Conservation (phyloP, 2,888 invertebrate genomes). For the Drosophila kokeensis region DNA sequence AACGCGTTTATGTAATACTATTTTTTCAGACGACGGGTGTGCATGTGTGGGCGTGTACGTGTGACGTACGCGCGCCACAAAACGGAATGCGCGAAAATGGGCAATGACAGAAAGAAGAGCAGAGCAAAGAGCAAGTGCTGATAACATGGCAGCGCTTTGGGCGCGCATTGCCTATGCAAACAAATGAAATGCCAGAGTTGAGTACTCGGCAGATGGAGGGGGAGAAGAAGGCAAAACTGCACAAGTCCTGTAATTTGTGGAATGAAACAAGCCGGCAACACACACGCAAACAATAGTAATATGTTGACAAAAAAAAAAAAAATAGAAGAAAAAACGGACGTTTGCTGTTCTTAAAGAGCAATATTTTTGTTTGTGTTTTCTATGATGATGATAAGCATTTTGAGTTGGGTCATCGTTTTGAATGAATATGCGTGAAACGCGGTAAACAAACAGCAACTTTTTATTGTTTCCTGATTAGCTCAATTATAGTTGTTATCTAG, state of each 20-base stretch:
- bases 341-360: slow-evolving; percentile 58
- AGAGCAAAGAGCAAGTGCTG: slow-evolving; percentile 54
- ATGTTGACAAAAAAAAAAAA: slow-evolving; percentile 49
- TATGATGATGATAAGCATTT: background rate
- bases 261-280: slow-evolving; percentile 60
- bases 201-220: background rate
- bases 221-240: slow-evolving; percentile 6
- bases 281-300: slow-evolving; percentile 26
- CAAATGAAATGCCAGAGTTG: slow-evolving; percentile 31
- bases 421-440: slow-evolving; percentile 5
- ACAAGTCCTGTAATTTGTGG: slow-evolving; percentile 19
- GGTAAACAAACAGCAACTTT: slow-evolving; percentile 9
- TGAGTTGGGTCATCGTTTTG: background rate
- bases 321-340: slow-evolving; percentile 22
- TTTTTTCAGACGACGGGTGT: slow-evolving; percentile 52
- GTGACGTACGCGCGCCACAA: slow-evolving; percentile 69
- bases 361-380: slow-evolving; percentile 12
- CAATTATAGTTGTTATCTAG: slow-evolving; percentile 21
- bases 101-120: slow-evolving; percentile 39
- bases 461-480: slow-evolving; percentile 49
- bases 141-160: slow-evolving; percentile 51
- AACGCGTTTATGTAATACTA: slow-evolving; percentile 69
- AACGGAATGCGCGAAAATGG: slow-evolving; percentile 67
- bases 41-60: slow-evolving; percentile 58
- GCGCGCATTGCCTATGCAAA: slow-evolving; percentile 37